Conservation (phyloP, 2,797 vertebrate genomes). For the Danio jaintianensis region DNA sequence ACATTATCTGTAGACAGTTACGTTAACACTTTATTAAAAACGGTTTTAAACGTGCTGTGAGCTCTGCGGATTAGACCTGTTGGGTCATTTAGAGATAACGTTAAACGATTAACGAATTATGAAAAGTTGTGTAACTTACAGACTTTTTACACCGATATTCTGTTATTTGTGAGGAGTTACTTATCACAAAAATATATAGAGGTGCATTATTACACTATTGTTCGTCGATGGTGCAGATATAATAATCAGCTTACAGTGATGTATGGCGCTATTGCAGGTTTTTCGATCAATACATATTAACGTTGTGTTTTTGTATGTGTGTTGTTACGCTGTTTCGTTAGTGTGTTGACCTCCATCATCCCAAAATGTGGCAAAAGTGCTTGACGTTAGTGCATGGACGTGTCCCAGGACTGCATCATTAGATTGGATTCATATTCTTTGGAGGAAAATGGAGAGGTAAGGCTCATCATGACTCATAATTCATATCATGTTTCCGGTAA, state of each 20-base stretch:
- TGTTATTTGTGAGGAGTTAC: background rate
- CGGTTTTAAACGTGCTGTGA: background rate
- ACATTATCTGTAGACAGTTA: background rate
- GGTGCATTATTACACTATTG: too few relatives aligned
- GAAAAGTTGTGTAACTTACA: background rate
- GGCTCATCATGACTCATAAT: background rate
- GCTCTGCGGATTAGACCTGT: background rate
- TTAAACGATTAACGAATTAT: background rate
- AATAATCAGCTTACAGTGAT: background rate
- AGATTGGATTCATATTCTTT: conserved; percentile 16
- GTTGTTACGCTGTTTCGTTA: background rate
- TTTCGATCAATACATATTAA: background rate
- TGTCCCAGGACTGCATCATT: background rate
- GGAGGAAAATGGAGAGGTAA: conserved; percentile 44
- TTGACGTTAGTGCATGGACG: background rate
- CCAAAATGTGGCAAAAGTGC: conserved; percentile 26
- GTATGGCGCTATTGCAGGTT: too few relatives aligned
- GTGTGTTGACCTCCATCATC: conserved; percentile 6
- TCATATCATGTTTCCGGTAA: background rate
- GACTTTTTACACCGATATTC: background rate
- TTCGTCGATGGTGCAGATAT: too few relatives aligned
- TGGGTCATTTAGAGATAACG: background rate
- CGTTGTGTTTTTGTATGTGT: background rate
- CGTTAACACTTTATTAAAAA: too few relatives aligned
- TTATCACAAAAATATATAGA: too few relatives aligned